Percentiles rank a stretch among this genome's conserved stretches.
These are phyloP conservation scores for Meta bourneti DNA, from an alignment of 2,888 invertebrate species.

Conservation along the genomic window DNA sequence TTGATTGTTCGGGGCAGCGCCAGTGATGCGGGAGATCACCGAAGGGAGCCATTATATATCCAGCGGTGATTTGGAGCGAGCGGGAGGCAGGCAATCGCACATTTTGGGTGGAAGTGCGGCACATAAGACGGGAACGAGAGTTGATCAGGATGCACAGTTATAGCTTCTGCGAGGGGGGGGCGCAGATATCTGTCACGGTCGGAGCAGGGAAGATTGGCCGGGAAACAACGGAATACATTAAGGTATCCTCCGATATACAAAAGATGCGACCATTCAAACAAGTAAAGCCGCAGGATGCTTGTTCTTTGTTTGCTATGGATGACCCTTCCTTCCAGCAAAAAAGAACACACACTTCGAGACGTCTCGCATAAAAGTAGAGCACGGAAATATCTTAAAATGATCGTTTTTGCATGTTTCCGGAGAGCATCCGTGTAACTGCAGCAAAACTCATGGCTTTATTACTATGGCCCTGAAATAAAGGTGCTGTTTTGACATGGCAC, in stretches of 20 bases:
- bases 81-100: constrained; percentile 11
- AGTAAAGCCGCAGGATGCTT: not conserved
- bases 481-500: too few species aligned
- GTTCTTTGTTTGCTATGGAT: not conserved
- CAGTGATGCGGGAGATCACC: constrained; percentile 34
- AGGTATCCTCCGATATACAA: not conserved
- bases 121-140: constrained; percentile 59
- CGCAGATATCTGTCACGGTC: constrained; percentile 68
- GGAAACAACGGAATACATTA: constrained; percentile 40
- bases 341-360: not conserved
- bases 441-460: too few species aligned
- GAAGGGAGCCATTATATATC: constrained; percentile 72
- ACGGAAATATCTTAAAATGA: not conserved
- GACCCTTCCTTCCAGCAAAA: constrained; percentile 7
- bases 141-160: constrained; percentile 76
- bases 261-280: constrained; percentile 36
- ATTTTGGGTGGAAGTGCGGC: constrained; percentile 31
- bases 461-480: too few species aligned
- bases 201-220: constrained; percentile 40
- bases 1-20: constrained; percentile 42
- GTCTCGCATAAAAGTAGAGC: constrained; percentile 17
- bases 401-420: constrained; percentile 34
- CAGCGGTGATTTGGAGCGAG: constrained; percentile 50
- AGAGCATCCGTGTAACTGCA: not conserved
- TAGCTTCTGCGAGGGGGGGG: constrained; percentile 51